Evolutionary conservation across 1,140 invertebrate genomes (phyloP), one percentile per base, ranked within the genome.

Genomic region (Hermetia illucens): DNA sequence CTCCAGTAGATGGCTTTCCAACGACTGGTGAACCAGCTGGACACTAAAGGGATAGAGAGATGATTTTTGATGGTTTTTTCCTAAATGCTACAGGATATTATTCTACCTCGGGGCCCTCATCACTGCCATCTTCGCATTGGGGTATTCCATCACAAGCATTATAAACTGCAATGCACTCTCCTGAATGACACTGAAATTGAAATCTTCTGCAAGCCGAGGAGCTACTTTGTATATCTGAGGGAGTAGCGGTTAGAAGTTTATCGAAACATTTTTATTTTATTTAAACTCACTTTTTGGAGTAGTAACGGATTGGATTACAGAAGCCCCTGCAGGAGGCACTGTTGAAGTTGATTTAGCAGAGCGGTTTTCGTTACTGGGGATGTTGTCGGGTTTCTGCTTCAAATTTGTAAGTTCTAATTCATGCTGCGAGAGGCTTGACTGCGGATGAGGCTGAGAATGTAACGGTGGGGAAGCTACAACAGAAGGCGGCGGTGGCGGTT

Each of bases 101-200:
- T 25, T 71, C 71, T 38, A 90, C 68, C 58, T 88, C 83, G 10
- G 75, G 69, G 33, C 79, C 82, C 63, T 92, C 89, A 52, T 92
- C 88, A 56, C 84, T 89, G 40, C 76, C 86, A 68, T 96, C 91
- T 3, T 79, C 68, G 64, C 92, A 96, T 59, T 96, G 89, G 9
- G 84, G 77, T 39, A 94, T 87, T 20, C 89, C 90, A 65, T 97
- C 88, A 53, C 93, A 97, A 3, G 84, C 85, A 59, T 96, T 93
- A 58, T 95, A 94, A 45, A 91, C 51, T 12, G 88, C 89, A 46
- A 97, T 92, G 53, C 92, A 97, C 55, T 95, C 91, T 18, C 77
- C 75, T 18, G 77, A 79, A 39, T 78, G 74, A 52, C 90, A 94
- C 57, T 83, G 76, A 54, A 91, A 93, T 58, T 94, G 86, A 60